These are phyloP conservation scores for Larimichthys polyactis DNA, from an alignment of 2,113 vertebrate species.

Conservation along the genomic window DNA sequence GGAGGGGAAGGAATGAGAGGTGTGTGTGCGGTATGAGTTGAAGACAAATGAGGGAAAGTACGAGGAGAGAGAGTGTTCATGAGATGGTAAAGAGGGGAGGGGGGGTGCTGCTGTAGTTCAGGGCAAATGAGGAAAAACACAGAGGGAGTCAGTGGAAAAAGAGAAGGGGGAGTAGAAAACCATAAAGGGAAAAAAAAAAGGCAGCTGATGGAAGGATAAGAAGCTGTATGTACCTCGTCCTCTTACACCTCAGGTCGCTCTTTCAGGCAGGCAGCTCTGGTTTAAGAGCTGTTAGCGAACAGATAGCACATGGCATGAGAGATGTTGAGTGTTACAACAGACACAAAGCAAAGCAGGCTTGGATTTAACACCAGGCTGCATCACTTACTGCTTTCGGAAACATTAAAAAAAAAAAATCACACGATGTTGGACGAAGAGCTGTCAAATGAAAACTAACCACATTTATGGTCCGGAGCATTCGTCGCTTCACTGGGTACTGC, in stretches of 20 bases:
- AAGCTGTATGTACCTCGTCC: constrained; percentile 31
- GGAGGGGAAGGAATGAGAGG: neutral
- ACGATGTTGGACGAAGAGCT: constrained; percentile 7
- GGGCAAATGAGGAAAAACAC: constrained; percentile 43
- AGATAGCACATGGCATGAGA: constrained; percentile 12
- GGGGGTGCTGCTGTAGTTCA: constrained; percentile 29
- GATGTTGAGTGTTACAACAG: neutral
- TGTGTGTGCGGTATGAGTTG: neutral
- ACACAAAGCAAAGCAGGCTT: neutral
- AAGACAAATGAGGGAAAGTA: constrained; percentile 22
- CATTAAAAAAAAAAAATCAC: neutral
- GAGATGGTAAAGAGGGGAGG: constrained; percentile 16
- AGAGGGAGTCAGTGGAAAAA: constrained; percentile 45
- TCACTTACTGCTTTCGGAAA: neutral
- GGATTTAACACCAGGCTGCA: constrained; percentile 12
- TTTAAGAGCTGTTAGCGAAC: constrained; percentile 24
- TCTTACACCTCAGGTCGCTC: constrained; percentile 28
- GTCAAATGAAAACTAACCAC: constrained; percentile 29
- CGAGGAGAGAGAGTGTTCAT: neutral
- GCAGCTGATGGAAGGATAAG: constrained; percentile 6
- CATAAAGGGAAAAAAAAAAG: neutral
- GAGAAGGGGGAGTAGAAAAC: constrained; percentile 18
- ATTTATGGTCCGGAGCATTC: constrained; percentile 5
- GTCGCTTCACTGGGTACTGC: constrained; percentile 18
- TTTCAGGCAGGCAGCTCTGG: too few species aligned